These are phyloP conservation scores for Melanotaenia trifasciata DNA, from an alignment of 2,797 vertebrate genomes.

Conservation along the genomic window DNA sequence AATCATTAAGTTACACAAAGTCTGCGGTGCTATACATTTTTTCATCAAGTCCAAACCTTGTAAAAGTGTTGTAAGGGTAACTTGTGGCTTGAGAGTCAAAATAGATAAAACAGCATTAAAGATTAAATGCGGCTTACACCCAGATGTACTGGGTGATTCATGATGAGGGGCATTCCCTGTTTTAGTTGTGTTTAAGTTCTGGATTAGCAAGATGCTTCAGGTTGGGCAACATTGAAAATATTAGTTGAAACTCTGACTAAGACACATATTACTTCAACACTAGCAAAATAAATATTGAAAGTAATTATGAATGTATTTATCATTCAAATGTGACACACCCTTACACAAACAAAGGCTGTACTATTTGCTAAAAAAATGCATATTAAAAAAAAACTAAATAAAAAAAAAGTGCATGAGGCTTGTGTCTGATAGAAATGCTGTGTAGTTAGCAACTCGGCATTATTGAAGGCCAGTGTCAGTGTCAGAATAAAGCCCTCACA, in stretches of 20 bases:
- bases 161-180: slow-evolving; percentile 24
- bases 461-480: slow-evolving; percentile 69
- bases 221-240: neutral
- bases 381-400: slow-evolving; percentile 9
- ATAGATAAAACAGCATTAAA: slow-evolving; percentile 41
- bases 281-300: neutral
- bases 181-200: slow-evolving; percentile 29
- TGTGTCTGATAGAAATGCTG: slow-evolving; percentile 53
- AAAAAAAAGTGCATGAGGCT: slow-evolving; percentile 30
- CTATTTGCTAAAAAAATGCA: slow-evolving; percentile 13
- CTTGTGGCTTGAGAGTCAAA: slow-evolving; percentile 20
- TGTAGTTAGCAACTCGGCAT: slow-evolving; percentile 63
- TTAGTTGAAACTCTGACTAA: neutral
- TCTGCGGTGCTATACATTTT: neutral
- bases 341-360: neutral
- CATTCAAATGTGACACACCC: slow-evolving; percentile 16
- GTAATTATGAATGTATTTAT: neutral
- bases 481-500: slow-evolving; percentile 70
- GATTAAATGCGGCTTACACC: slow-evolving; percentile 26
- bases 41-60: slow-evolving; percentile 16
- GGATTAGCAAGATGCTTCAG: slow-evolving; percentile 14
- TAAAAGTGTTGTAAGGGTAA: neutral
- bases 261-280: neutral
- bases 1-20: neutral
- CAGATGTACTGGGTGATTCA: slow-evolving; percentile 22